Percentiles rank a stretch among this genome's conserved stretches.
These are phyloP conservation scores for Myathropa florea DNA, from an alignment of 2,888 invertebrate species.

Conservation along the genomic window DNA sequence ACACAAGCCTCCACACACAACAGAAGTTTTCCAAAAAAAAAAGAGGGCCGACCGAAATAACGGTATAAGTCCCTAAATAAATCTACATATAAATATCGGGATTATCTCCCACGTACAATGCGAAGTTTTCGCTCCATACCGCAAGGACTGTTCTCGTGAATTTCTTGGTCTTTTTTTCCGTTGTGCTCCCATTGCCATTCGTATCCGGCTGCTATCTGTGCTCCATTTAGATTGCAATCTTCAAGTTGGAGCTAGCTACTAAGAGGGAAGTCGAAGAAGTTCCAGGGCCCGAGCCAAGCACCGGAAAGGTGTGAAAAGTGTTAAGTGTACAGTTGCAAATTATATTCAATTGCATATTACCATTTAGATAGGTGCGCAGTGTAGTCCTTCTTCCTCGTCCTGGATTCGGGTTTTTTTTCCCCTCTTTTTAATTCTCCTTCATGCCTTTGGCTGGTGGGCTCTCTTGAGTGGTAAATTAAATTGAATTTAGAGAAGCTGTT, in stretches of 20 bases:
- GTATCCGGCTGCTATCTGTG: conserved; percentile 31
- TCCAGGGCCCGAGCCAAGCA: conserved; percentile 24
- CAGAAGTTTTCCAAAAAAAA: neutral
- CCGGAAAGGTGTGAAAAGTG: conserved; percentile 66
- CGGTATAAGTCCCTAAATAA: conserved; percentile 67
- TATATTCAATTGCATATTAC: conserved; percentile 70
- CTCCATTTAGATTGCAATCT: conserved; percentile 55
- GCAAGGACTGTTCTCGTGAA: conserved; percentile 3
- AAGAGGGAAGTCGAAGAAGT: conserved; percentile 27
- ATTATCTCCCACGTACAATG: conserved; percentile 66
- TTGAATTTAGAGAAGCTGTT: conserved; percentile 53
- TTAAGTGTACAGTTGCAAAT: conserved; percentile 68
- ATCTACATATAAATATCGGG: conserved; percentile 70
- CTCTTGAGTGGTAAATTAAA: conserved; percentile 50
- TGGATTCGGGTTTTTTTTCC: neutral
- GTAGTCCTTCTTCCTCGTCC: conserved; percentile 6
- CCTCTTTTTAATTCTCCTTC: neutral
- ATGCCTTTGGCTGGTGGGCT: neutral
- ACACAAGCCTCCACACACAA: neutral
- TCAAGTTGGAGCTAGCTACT: conserved; percentile 30
- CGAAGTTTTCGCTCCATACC: conserved; percentile 49
- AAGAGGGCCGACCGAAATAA: conserved; percentile 42
- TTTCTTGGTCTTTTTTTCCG: neutral
- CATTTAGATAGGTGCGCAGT: conserved; percentile 61
- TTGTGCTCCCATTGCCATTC: conserved; percentile 1